phyloP scores from a whole-genome alignment of 2,888 invertebrate genomes.

The Heliconius ismenius region DNA sequence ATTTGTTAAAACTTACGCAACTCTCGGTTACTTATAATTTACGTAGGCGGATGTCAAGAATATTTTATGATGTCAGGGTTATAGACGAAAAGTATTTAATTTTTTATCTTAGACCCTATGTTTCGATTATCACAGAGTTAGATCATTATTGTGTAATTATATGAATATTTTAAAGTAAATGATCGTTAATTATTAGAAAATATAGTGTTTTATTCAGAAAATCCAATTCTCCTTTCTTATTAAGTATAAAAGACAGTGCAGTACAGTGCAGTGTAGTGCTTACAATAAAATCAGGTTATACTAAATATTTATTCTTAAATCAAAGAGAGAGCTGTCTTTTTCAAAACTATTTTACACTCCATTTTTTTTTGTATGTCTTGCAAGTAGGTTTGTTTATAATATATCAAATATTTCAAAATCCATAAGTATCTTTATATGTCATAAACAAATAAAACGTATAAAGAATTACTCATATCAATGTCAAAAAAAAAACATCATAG shows the following conservation, averaged over 20 bases:
- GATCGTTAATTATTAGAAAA: conserved; percentile 81
- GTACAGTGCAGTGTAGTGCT: too few relatives aligned
- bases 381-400: too few relatives aligned
- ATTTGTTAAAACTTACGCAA: conserved; percentile 96
- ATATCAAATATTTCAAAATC: too few relatives aligned
- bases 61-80: conserved; percentile 73
- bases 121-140: conserved; percentile 70
- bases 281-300: background rate
- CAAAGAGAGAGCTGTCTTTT: too few relatives aligned
- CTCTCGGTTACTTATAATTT: conserved; percentile 94
- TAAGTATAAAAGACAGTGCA: background rate
- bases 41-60: conserved; percentile 74
- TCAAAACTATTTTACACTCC: too few relatives aligned
- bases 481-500: background rate
- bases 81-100: conserved; percentile 66
- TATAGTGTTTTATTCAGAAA: conserved; percentile 59
- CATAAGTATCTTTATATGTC: too few relatives aligned
- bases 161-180: conserved; percentile 81
- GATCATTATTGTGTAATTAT: conserved; percentile 73
- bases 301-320: too few relatives aligned
- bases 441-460: background rate
- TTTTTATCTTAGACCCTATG: conserved; percentile 75
- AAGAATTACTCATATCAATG: background rate
- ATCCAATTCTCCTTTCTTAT: background rate
- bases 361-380: too few relatives aligned